These are phyloP conservation scores for Micropterix aruncella DNA, from an alignment of 2,888 invertebrate genomes.

Conservation along the genomic window DNA sequence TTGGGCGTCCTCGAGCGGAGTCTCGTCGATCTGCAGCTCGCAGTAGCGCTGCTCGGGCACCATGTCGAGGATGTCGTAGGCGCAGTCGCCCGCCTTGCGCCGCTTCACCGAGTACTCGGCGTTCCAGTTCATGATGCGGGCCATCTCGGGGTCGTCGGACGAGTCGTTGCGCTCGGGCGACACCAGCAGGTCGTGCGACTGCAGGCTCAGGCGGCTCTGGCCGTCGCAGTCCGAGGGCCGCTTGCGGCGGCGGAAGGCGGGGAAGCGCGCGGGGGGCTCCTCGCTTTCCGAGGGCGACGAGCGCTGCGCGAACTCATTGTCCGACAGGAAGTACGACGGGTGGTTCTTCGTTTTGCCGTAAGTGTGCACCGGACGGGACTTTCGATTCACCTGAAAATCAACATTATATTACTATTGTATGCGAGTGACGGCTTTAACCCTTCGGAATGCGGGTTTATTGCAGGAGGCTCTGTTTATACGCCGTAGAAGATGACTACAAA, in stretches of 20 bases:
- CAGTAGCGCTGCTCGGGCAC: too few relatives aligned
- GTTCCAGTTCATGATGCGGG: background rate
- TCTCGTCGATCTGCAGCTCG: too few relatives aligned
- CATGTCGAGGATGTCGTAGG: too few relatives aligned
- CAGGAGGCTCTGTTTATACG: too few relatives aligned
- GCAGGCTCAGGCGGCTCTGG: background rate
- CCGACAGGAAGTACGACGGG: background rate
- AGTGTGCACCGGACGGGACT: background rate
- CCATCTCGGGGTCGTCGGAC: background rate
- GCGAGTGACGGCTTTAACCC: too few relatives aligned
- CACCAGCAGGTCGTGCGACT: background rate
- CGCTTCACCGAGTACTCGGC: background rate
- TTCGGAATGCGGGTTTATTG: too few relatives aligned
- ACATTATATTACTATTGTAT: too few relatives aligned
- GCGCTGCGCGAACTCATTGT: background rate
- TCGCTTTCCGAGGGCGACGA: background rate
- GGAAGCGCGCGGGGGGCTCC: background rate
- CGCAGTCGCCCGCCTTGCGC: too few relatives aligned
- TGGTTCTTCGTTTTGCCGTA: background rate
- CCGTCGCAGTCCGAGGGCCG: background rate
- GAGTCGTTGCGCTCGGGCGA: background rate
- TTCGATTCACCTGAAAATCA: background rate
- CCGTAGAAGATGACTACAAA: too few relatives aligned
- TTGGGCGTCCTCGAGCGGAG: too few relatives aligned
- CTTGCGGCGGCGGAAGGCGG: background rate